Conservation (phyloP, 2,113 vertebrate genomes). For the Urocolius indicus region DNA sequence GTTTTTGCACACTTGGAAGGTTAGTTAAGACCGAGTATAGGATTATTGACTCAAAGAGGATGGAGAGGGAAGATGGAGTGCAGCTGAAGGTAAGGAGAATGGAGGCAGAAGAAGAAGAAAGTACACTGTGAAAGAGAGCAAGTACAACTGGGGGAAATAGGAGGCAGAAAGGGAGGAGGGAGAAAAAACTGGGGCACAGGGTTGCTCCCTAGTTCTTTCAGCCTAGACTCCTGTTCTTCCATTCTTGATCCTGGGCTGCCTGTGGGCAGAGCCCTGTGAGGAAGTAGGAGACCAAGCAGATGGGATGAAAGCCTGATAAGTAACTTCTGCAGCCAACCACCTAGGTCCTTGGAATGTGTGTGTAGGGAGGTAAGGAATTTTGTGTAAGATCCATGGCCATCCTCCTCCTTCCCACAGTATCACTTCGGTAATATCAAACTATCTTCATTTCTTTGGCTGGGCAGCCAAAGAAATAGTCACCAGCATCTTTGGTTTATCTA, state of each 20-base stretch:
- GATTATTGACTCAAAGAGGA: neutral
- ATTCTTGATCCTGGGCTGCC: neutral
- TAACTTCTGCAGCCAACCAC: neutral
- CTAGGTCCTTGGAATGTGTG: accelerated
- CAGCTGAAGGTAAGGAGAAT: neutral
- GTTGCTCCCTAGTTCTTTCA: neutral
- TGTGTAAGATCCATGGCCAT: neutral
- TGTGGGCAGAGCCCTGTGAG: neutral
- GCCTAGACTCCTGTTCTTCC: neutral
- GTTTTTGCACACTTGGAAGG: neutral
- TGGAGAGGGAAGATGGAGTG: neutral
- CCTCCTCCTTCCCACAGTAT: neutral
- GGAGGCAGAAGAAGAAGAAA: neutral
- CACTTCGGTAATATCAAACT: neutral
- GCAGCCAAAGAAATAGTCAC: neutral
- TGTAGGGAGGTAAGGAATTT: neutral
- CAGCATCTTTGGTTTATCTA: neutral
- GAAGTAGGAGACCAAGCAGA: neutral
- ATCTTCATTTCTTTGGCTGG: neutral
- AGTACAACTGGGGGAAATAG: neutral
- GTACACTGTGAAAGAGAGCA: neutral
- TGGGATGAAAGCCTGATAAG: neutral
- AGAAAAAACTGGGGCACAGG: neutral
- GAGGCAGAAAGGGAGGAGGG: neutral
- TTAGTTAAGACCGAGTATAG: neutral